A percentile compares a stretch with the other conserved stretches of the same genome.
Conservation (phyloP, 2,888 invertebrate genomes). For the Caenorhabditis afra region DNA sequence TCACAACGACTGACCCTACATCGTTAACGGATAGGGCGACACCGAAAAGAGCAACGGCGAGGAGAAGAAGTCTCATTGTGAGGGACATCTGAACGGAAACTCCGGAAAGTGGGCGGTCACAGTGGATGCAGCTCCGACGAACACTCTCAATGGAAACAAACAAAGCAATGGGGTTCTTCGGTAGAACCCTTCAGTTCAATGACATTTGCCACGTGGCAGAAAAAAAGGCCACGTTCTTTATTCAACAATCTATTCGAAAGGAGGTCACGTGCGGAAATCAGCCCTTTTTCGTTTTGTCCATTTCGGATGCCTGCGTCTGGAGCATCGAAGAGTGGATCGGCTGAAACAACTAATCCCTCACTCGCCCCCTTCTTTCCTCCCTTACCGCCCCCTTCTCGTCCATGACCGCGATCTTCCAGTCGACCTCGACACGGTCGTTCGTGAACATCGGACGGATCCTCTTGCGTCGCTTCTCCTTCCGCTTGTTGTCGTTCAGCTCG, state of each 20-base stretch:
- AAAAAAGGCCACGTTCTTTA: too few species aligned
- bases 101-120: too few species aligned
- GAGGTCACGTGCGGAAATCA: too few species aligned
- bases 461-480: too few species aligned
- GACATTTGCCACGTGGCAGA: too few species aligned
- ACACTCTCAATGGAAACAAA: too few species aligned
- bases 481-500: too few species aligned
- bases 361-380: neutral
- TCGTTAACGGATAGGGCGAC: neutral
- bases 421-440: neutral
- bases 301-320: conserved; percentile 9
- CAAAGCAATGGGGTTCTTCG: too few species aligned
- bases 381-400: neutral
- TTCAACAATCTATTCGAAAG: too few species aligned
- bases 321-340: neutral
- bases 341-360: conserved; percentile 10
- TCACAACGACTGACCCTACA: too few species aligned
- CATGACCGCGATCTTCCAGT: conserved; percentile 6
- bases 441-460: neutral
- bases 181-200: too few species aligned
- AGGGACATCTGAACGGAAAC: neutral
- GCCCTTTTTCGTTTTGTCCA: neutral
- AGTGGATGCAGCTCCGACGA: too few species aligned
- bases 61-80: neutral
- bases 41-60: neutral